A percentile compares a stretch with the other conserved stretches of the same genome.
phyloP scores from a whole-genome alignment of 64 coral and sea anemone species.

The Exaiptasia diaphana region DNA sequence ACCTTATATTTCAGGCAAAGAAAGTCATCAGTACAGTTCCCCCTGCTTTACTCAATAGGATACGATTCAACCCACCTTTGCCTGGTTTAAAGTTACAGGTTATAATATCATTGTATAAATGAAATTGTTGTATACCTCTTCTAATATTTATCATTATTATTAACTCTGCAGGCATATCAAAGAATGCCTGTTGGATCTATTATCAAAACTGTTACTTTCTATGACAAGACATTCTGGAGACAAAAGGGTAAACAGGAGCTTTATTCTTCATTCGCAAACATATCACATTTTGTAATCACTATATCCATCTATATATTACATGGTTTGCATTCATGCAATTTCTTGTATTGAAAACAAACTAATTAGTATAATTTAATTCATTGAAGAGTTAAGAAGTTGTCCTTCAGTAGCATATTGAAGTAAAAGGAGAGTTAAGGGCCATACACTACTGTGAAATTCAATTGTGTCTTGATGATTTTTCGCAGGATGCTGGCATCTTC shows the following conservation, averaged over 20 bases:
- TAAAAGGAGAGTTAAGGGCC: no score
- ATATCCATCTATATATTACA: neutral
- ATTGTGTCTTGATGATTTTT: no score
- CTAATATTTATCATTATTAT: neutral
- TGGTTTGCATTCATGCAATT: no score
- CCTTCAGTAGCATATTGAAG: no score
- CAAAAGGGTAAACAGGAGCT: slow-evolving; percentile 68
- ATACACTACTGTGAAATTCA: no score
- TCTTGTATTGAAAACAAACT: no score
- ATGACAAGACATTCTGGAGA: slow-evolving; percentile 58
- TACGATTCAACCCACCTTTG: slow-evolving; percentile 47
- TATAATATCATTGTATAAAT: neutral
- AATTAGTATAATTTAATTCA: no score
- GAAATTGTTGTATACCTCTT: neutral
- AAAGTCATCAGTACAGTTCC: slow-evolving; percentile 55
- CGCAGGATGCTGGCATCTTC: no score
- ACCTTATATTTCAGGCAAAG: slow-evolving; percentile 39
- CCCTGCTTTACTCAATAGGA: slow-evolving; percentile 38
- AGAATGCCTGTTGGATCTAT: slow-evolving; percentile 71
- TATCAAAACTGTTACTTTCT: slow-evolving; percentile 59
- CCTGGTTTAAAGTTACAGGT: slow-evolving; percentile 69
- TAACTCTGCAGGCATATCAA: slow-evolving; percentile 47
- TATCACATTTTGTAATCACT: neutral
- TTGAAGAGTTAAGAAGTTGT: no score
- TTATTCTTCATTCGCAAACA: neutral